phyloP scores from a whole-genome alignment of 2,797 vertebrate species.

The Leptoclinus maculatus region DNA sequence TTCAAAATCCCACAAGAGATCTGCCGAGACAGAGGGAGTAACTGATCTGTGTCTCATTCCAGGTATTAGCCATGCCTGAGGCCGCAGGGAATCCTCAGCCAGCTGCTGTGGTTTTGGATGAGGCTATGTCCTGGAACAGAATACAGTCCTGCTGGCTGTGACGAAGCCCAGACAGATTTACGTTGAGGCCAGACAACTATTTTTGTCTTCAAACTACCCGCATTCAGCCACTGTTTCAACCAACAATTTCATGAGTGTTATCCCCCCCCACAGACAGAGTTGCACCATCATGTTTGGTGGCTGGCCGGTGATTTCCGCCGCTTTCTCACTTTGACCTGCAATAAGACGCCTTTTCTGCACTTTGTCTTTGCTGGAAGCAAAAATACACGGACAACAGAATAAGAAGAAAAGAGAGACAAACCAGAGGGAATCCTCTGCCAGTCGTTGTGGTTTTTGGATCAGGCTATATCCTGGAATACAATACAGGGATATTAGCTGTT shows the following conservation, averaged over 20 bases:
- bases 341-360: constrained; percentile 44
- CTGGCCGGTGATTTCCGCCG: constrained; percentile 43
- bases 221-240: constrained; percentile 45
- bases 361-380: constrained; percentile 53
- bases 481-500: constrained; percentile 51
- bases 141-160: constrained; percentile 45
- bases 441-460: constrained; percentile 60
- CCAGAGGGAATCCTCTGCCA: constrained; percentile 54
- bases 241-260: constrained; percentile 20
- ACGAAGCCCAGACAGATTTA: constrained; percentile 58
- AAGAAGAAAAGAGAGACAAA: constrained; percentile 1
- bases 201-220: constrained; percentile 48
- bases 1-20: constrained; percentile 58
- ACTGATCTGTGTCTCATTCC: constrained; percentile 60
- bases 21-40: constrained; percentile 54
- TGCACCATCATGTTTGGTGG: constrained; percentile 35
- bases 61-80: constrained; percentile 67
- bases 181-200: constrained; percentile 53
- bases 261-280: constrained; percentile 28
- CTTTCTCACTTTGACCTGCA: constrained; percentile 41
- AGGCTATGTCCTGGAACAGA: constrained; percentile 64
- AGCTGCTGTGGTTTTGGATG: constrained; percentile 70
- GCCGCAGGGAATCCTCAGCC: constrained; percentile 68
- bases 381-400: constrained; percentile 15
- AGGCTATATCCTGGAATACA: constrained; percentile 65